Base-by-base conservation (phyloP, 2,113 vertebrate genomes). In the Gavialis gangeticus region DNA sequence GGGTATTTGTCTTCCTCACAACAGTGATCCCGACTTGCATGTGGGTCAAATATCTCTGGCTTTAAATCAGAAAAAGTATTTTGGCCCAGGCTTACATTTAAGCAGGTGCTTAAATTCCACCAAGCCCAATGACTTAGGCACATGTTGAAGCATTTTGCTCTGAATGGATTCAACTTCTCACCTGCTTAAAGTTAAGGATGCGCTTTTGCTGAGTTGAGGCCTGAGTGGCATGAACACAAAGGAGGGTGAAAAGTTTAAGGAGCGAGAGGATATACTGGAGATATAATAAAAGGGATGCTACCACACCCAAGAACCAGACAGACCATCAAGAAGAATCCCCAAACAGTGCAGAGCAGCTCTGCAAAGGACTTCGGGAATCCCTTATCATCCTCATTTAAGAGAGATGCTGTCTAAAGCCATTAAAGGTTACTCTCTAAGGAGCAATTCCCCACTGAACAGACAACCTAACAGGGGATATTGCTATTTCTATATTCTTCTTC, bases 181-280 rank as follows among this genome's bases (percentile, higher is more conserved):
- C 22, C 0, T 0, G 34, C 46, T 82, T 80, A 83, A 92, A 88
- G 59, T 28, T 84, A 78, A 71, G 30, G 54, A 59, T 0, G 0
- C 46, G 75, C 12, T 67, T 87, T 83, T 93, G 59, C 28, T 82
- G 37, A 83, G 3, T 37, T 88, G 85, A 19, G 54, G 34, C 57
- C 30, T 21, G 37, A 28, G 24, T 58, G 19, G 4, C 30, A 4
- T 6, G 71, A 86, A 90, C 66, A 24, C 10, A 24, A 37, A 77
- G 19, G 9, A 11, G 30, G 55, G 91, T 12, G 5, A 12, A 87
- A 30, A 17, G 16, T 27, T 30, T n/a, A n/a, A 18, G 30, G n/a
- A 67, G 64, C 7, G 30, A 67, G 25, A 67, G 16, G 28, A 30
- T 30, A 30, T 30, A 17, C 9, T 30, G 28, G 87, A 78, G 25